Percentiles rank a stretch among this genome's conserved stretches.
These are phyloP conservation scores for Phymastichus coffea DNA, from an alignment of 1,140 invertebrate species.

Conservation along the genomic window DNA sequence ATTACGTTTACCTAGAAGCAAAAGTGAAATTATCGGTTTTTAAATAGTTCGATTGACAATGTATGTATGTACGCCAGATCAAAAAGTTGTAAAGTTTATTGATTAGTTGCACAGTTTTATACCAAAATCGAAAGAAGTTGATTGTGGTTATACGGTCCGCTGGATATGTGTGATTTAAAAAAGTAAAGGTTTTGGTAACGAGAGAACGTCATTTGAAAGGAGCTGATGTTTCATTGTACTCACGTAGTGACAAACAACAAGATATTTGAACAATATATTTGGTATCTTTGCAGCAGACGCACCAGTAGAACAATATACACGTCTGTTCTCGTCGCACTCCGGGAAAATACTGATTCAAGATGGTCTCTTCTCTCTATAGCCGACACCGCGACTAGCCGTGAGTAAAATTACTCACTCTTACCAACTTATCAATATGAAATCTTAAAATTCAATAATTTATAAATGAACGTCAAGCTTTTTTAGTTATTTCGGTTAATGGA, in stretches of 20 bases:
- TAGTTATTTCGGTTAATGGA: too few species aligned
- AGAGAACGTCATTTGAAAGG: too few species aligned
- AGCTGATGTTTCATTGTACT: not conserved
- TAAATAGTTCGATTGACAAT: too few species aligned
- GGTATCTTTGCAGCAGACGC: not conserved
- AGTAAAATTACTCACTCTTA: not conserved
- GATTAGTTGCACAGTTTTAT: too few species aligned
- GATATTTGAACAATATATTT: not conserved
- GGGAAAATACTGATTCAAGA: constrained; percentile 21
- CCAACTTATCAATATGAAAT: constrained; percentile 1
- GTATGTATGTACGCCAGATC: too few species aligned
- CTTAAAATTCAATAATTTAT: too few species aligned
- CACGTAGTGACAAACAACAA: not conserved
- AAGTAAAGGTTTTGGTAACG: too few species aligned
- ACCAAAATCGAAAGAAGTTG: not conserved
- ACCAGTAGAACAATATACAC: not conserved
- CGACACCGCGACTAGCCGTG: not conserved
- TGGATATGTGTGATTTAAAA: too few species aligned
- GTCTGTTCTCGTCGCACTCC: not conserved
- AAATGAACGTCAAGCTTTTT: too few species aligned
- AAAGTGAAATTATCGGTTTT: too few species aligned
- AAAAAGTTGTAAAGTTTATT: not conserved
- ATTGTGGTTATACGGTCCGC: not conserved
- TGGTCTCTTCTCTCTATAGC: constrained; percentile 13
- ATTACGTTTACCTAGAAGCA: too few species aligned